These are phyloP conservation scores for Phylloscopus trochilus DNA, from an alignment of 2,113 vertebrate genomes.

Conservation along the genomic window DNA sequence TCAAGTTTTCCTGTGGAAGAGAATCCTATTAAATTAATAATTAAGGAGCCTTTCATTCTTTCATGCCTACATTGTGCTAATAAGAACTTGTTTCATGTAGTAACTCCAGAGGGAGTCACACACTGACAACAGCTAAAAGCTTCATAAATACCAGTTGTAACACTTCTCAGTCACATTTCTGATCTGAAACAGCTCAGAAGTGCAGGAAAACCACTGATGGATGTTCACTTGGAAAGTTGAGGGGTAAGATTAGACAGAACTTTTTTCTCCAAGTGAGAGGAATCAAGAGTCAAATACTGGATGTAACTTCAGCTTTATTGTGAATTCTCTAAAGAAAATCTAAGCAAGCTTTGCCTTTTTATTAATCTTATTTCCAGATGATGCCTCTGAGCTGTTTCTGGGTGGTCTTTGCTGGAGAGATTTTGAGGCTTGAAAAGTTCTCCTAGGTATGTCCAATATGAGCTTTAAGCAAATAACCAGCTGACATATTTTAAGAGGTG, in stretches of 20 bases:
- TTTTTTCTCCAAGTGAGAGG: neutral
- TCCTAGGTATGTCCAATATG: neutral
- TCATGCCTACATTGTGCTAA: neutral
- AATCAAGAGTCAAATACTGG: neutral
- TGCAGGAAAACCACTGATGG: neutral
- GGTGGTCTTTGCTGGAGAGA: neutral
- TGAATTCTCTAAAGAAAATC: neutral
- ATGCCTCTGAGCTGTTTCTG: neutral
- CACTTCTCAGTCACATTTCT: neutral
- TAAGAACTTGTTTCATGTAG: neutral
- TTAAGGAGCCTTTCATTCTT: neutral
- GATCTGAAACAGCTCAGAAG: neutral
- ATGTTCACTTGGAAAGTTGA: neutral
- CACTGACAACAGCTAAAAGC: neutral
- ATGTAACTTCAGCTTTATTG: neutral
- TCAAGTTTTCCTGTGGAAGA: neutral
- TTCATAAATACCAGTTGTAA: neutral
- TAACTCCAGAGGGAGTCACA: neutral
- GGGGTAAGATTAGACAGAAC: neutral
- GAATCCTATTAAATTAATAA: neutral
- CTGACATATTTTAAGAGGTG: conserved; percentile 52
- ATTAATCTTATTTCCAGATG: neutral
- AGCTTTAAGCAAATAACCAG: conserved; percentile 35
- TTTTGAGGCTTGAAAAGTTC: conserved; percentile 1
- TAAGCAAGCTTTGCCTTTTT: neutral